Percentiles rank a stretch among this genome's conserved stretches.
Evolutionary conservation across 1,140 invertebrate species (phyloP).

Genomic region (Eumaeus atala): DNA sequence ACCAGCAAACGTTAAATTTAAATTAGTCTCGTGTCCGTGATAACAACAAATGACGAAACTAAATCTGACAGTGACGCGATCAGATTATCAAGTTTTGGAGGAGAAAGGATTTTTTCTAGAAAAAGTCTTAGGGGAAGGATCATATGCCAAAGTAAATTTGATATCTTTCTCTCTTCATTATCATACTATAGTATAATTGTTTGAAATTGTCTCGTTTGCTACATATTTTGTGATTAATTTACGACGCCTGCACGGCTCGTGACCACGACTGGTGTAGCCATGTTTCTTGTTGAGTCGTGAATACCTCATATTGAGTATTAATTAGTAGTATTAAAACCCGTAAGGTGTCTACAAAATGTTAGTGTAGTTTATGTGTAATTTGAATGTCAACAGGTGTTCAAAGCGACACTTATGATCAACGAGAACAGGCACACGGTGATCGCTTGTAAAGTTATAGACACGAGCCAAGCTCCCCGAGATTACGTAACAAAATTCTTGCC

Average conservation of each 20-base stretch:
- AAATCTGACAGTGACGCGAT: constrained; percentile 49
- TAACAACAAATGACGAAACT: constrained; percentile 46
- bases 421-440: constrained; percentile 59
- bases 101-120: constrained; percentile 60
- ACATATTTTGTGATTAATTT: no score
- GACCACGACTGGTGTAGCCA: no score
- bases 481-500: constrained; percentile 85
- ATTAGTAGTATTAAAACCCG: no score
- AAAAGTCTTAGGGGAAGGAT: constrained; percentile 59
- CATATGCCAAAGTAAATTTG: constrained; percentile 59
- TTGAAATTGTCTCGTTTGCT: no score
- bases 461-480: constrained; percentile 79
- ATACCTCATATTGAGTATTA: no score
- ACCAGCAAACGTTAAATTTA: constrained; percentile 33
- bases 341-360: no score
- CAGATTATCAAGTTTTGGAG: constrained; percentile 49
- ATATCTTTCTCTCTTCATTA: background rate
- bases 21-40: constrained; percentile 36
- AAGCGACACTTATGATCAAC: constrained; percentile 74
- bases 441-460: constrained; percentile 86
- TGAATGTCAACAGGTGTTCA: constrained; percentile 71
- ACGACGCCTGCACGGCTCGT: no score
- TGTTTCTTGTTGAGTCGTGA: no score
- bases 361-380: constrained; percentile 1
- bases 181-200: background rate